Conservation (phyloP, 2,888 invertebrate species). For the Spisula solida region DNA sequence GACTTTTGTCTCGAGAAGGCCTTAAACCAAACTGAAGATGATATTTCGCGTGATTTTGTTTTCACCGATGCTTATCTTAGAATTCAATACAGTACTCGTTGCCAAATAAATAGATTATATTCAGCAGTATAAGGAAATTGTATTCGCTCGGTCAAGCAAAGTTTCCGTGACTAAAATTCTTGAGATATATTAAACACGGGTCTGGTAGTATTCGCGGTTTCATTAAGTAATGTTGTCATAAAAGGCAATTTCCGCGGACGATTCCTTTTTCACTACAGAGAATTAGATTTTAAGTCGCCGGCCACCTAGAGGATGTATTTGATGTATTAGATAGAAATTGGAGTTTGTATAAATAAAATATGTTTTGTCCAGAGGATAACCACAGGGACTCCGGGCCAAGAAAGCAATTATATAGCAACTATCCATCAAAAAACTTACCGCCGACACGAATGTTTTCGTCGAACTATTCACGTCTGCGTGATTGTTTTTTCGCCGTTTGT, state of each 20-base stretch:
- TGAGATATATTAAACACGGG: slow-evolving; percentile 62
- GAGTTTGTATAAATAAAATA: slow-evolving; percentile 62
- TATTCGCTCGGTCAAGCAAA: slow-evolving; percentile 65
- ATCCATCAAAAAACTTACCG: slow-evolving; percentile 34
- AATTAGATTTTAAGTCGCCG: slow-evolving; percentile 49
- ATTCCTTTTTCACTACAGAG: slow-evolving; percentile 42
- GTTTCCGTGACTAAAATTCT: slow-evolving; percentile 69
- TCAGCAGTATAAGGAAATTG: slow-evolving; percentile 65
- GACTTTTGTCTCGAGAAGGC: slow-evolving; percentile 55
- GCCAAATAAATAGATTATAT: slow-evolving; percentile 74
- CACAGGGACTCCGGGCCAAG: slow-evolving; percentile 27
- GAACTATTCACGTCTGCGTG: not conserved
- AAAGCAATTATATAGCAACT: slow-evolving; percentile 37
- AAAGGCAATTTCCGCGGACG: slow-evolving; percentile 55
- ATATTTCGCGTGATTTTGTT: slow-evolving; percentile 64
- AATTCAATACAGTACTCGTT: slow-evolving; percentile 64
- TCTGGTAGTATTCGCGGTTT: slow-evolving; percentile 52
- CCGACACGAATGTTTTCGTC: slow-evolving; percentile 2
- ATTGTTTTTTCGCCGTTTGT: not conserved
- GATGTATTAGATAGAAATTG: slow-evolving; percentile 58
- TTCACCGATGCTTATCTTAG: slow-evolving; percentile 51
- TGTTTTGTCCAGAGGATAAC: slow-evolving; percentile 52
- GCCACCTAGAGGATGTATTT: slow-evolving; percentile 39
- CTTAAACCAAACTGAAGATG: slow-evolving; percentile 70
- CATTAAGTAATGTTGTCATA: slow-evolving; percentile 67